Conservation (phyloP, 1,140 invertebrate genomes). For the Zeugodacus cucurbitae region DNA sequence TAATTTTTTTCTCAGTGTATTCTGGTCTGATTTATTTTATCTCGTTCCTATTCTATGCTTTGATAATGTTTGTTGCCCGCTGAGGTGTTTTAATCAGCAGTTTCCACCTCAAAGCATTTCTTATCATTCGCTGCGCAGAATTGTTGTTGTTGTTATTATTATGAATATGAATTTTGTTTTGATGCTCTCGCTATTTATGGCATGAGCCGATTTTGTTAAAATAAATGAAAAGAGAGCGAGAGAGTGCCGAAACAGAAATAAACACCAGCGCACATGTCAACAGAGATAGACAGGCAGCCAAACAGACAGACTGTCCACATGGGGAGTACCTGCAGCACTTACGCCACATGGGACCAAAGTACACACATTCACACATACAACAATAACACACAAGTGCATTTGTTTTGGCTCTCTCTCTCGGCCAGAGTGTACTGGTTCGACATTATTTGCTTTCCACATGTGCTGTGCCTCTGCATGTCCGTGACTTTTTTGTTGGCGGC, state of each 20-base stretch:
- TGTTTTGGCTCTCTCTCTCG: neutral
- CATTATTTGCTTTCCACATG: neutral
- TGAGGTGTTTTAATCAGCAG: neutral
- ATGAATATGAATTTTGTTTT: neutral
- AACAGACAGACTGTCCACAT: neutral
- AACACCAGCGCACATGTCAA: neutral
- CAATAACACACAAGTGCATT: neutral
- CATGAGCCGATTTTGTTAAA: neutral
- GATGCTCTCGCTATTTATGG: neutral
- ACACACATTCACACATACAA: neutral
- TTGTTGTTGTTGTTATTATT: neutral
- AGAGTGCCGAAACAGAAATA: neutral
- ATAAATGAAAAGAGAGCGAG: neutral
- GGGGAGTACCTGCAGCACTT: neutral
- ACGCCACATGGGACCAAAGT: neutral
- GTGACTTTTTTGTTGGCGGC: neutral
- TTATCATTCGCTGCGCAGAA: neutral
- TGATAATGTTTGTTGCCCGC: neutral
- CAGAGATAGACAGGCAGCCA: neutral
- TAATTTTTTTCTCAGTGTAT: neutral
- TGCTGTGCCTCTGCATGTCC: neutral
- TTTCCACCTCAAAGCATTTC: neutral
- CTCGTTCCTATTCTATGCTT: neutral
- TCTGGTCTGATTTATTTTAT: neutral
- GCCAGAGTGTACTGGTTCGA: neutral